Conservation (phyloP, 2,113 vertebrate genomes). For the Daphoenositta chrysoptera region DNA sequence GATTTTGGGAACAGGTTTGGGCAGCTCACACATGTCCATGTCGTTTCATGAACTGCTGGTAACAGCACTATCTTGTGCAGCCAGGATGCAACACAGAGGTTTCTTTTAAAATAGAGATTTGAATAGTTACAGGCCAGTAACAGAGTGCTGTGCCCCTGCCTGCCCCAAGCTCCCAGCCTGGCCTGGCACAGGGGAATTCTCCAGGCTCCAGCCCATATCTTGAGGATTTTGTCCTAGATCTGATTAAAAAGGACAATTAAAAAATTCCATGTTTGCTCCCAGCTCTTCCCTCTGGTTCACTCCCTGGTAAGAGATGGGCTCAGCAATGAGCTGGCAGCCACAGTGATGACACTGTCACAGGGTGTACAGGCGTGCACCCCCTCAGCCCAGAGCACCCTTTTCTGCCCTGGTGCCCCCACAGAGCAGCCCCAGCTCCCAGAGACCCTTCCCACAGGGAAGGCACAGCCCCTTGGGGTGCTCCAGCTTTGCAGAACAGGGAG, state of each 20-base stretch:
- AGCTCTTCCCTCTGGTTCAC: not conserved
- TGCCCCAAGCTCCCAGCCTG: not conserved
- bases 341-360: accelerated
- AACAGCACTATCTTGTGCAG: not conserved
- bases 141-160: not conserved
- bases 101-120: not conserved
- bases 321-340: not conserved
- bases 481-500: not conserved
- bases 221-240: not conserved
- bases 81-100: not conserved
- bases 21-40: accelerated
- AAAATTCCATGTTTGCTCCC: not conserved
- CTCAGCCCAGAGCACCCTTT: not conserved
- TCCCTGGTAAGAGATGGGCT: not conserved
- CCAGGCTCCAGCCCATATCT: not conserved
- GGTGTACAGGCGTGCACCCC: accelerated
- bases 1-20: not conserved
- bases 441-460: accelerated
- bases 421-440: not conserved
- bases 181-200: not conserved
- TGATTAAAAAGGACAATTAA: not conserved
- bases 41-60: not conserved
- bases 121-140: not conserved
- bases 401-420: not conserved
- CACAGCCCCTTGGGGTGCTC: accelerated